These are phyloP conservation scores for Caenorhabditis becei DNA, from an alignment of 2,888 invertebrate genomes.

Conservation along the genomic window DNA sequence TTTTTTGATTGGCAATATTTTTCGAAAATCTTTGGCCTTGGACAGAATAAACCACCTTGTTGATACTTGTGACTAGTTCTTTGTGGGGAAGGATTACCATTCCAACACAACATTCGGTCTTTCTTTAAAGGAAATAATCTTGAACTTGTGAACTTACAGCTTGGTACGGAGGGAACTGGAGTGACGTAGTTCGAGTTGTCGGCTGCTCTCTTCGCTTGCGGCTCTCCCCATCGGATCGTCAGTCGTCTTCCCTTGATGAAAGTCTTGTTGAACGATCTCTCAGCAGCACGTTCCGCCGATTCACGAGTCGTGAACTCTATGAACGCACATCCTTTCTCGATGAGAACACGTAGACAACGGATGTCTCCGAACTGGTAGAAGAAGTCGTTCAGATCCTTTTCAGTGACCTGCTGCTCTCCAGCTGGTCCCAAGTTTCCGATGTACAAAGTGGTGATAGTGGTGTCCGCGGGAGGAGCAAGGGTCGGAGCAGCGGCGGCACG, in stretches of 20 bases:
- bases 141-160: constrained; percentile 59
- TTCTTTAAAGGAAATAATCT: not conserved
- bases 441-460: constrained; percentile 95
- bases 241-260: constrained; percentile 90
- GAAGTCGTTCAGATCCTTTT: constrained; percentile 92
- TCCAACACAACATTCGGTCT: too few relatives aligned
- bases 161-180: constrained; percentile 77
- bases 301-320: constrained; percentile 94
- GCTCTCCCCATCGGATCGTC: constrained; percentile 98
- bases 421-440: constrained; percentile 94
- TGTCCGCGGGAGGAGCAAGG: constrained; percentile 95
- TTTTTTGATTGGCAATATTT: constrained; percentile 9
- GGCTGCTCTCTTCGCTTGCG: constrained; percentile 86
- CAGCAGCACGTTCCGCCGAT: constrained; percentile 94
- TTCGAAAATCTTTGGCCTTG: constrained; percentile 4
- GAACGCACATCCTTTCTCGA: constrained; percentile 94
- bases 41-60: not conserved
- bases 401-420: constrained; percentile 86
- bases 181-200: constrained; percentile 73
- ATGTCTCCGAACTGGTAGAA: constrained; percentile 99
- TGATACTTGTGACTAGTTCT: too few relatives aligned
- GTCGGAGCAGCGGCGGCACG: constrained; percentile 90
- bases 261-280: constrained; percentile 95
- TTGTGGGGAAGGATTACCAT: too few relatives aligned
- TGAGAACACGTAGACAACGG: constrained; percentile 92